A percentile compares a stretch with the other conserved stretches of the same genome.
Conservation (phyloP, 2,113 vertebrate genomes). For the Gallinago jamesoni region DNA sequence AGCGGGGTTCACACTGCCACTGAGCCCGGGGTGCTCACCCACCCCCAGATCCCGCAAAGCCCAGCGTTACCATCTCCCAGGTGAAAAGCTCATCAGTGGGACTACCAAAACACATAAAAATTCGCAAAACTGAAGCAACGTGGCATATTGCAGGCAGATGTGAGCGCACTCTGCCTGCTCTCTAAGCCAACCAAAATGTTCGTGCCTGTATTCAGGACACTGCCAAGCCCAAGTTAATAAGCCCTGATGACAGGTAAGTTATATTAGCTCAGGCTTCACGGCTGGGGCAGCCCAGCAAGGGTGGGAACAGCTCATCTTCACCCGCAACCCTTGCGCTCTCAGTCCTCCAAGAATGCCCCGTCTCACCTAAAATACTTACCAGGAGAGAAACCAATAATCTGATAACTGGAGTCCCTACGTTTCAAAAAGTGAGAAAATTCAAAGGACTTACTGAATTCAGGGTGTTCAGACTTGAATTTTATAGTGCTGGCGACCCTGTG, state of each 20-base stretch:
- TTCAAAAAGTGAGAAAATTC: not conserved
- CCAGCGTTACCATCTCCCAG: not conserved
- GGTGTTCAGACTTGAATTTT: not conserved
- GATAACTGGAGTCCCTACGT: not conserved
- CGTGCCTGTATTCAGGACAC: not conserved
- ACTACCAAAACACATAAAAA: not conserved
- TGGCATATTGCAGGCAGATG: conserved; percentile 58
- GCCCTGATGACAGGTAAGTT: conserved; percentile 37
- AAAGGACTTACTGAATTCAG: not conserved
- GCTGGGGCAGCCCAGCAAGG: not conserved
- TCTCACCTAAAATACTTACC: not conserved
- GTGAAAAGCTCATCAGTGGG: not conserved
- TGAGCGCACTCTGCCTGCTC: not conserved
- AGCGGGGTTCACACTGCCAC: not conserved
- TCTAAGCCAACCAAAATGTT: conserved; percentile 19
- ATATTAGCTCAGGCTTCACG: not conserved
- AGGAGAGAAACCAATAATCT: not conserved
- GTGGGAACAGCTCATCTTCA: not conserved
- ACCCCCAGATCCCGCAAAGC: not conserved
- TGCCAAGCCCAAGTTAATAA: conserved; percentile 42
- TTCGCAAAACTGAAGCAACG: not conserved
- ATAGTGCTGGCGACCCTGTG: not conserved
- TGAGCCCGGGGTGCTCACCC: fast-evolving
- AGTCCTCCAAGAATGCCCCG: not conserved
- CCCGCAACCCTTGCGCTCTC: not conserved